Evolutionary conservation across 2,888 invertebrate genomes (phyloP).

Genomic region (Poecilobothrus nobilitatus): DNA sequence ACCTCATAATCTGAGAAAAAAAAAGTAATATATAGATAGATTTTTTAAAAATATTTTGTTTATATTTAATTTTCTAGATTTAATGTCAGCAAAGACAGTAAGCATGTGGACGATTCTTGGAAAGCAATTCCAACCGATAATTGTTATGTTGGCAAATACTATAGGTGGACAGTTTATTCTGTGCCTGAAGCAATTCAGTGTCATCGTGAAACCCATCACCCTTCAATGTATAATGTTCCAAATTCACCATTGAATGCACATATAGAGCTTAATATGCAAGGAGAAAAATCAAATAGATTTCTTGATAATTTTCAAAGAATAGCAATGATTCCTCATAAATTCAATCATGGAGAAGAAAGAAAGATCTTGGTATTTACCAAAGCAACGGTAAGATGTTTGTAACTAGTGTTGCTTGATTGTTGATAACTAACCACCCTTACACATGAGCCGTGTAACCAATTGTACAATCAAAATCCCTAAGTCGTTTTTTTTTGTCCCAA

Average conservation of each 20-base stretch:
- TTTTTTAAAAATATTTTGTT: slow-evolving; percentile 13
- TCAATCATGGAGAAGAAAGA: slow-evolving; percentile 59
- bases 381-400: slow-evolving; percentile 41
- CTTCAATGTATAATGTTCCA: slow-evolving; percentile 70
- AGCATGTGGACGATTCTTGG: slow-evolving; percentile 54
- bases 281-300: slow-evolving; percentile 49
- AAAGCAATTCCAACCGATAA: slow-evolving; percentile 53
- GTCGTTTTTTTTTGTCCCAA: too few relatives aligned
- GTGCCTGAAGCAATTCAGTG: slow-evolving; percentile 67
- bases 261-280: slow-evolving; percentile 72
- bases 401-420: not conserved
- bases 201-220: slow-evolving; percentile 74
- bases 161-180: slow-evolving; percentile 54
- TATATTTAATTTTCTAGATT: slow-evolving; percentile 37
- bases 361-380: slow-evolving; percentile 69
- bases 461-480: too few relatives aligned
- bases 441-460: too few relatives aligned
- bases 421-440: too few relatives aligned
- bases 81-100: slow-evolving; percentile 43
- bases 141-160: slow-evolving; percentile 52
- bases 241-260: slow-evolving; percentile 59
- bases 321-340: slow-evolving; percentile 58
- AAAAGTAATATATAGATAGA: slow-evolving; percentile 42
- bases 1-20: slow-evolving; percentile 59
- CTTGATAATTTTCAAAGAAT: slow-evolving; percentile 61